Base-by-base conservation (phyloP, 2,888 invertebrate species). In the Caenorhabditis wallacei region DNA sequence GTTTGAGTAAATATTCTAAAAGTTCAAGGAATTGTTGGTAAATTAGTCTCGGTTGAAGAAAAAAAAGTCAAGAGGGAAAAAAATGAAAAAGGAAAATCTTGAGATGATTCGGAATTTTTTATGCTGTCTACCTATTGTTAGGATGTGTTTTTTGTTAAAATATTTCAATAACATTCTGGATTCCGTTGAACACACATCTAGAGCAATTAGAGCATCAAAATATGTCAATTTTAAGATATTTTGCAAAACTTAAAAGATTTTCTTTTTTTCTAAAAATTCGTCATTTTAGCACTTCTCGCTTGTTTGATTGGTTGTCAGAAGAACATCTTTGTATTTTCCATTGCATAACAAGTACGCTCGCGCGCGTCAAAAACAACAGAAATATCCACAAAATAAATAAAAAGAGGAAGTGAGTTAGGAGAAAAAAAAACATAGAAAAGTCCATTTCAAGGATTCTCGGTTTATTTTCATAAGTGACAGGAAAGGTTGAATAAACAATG, bases 401-500 rank as follows among this genome's bases (percentile, higher is more conserved):
- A 37, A 64, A 59, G 24, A 11, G 56, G 63, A 72, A 54, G 54
- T 63, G 53, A 22, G 56, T 35, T 13, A 51, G n/a, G 35, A 30
- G 35, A 46, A 51, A 66, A 18, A 66, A n/a, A 66, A 22, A 66
- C 40, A 66, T 18, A 66, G 13, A 35, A 26, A 61, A 59, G 24
- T 26, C 7, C 64, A 35, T 64, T n/a, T n/a, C 64, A 56, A 24
- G 56, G 37, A 56, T 69, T 56, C 43, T 46, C 43, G 56, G 24
- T 16, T 22, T 13, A 16, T 2, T 48, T 48, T 48, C 18, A 48
- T 48, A 48, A 13, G 18, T 48, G 53, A 59, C 24, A 13, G 2
- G 54, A 26, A 51, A 68, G 66, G 69, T 51, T 69, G 63, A 78
- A 70, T 78, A 69, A 69, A 26, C 68, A 78, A 78, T 61, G 30